These are phyloP conservation scores for Conopomorpha cramerella DNA, from an alignment of 1,140 invertebrate species.

Conservation along the genomic window DNA sequence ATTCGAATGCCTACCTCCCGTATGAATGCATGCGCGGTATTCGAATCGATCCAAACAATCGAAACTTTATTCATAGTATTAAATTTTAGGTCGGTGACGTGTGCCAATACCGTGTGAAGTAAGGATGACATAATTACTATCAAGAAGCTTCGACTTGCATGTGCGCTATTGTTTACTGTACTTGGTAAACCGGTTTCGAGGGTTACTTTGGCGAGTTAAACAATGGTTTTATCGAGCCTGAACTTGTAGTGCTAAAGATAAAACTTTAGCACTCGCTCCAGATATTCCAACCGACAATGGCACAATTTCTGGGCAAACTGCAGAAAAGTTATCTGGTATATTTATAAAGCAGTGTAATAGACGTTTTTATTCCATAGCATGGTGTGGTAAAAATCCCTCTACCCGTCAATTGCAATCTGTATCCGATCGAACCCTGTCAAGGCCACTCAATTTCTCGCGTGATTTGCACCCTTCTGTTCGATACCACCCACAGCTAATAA, in stretches of 20 bases:
- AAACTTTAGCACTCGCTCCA: too few relatives aligned
- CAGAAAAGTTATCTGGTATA: background rate
- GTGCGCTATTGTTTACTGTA: background rate
- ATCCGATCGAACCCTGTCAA: slow-evolving; percentile 16
- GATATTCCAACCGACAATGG: too few relatives aligned
- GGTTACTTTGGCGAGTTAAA: too few relatives aligned
- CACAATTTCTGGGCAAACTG: too few relatives aligned
- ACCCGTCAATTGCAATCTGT: background rate
- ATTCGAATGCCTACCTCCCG: slow-evolving; percentile 16
- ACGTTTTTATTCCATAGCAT: background rate
- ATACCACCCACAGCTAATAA: too few relatives aligned
- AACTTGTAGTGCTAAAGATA: too few relatives aligned
- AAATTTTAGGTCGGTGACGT: background rate
- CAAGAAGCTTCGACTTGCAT: background rate
- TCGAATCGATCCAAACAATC: slow-evolving; percentile 1
- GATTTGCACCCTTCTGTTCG: slow-evolving; percentile 49
- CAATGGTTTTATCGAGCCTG: too few relatives aligned
- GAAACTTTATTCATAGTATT: background rate
- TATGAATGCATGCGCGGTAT: slow-evolving; percentile 12
- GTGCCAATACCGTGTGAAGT: too few relatives aligned
- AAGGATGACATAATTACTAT: background rate
- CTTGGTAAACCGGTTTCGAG: too few relatives aligned
- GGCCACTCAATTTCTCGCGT: slow-evolving; percentile 52
- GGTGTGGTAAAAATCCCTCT: background rate
- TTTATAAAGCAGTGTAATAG: background rate